Conservation (phyloP, 1,140 invertebrate genomes). For the Paralvinella palmiformis region DNA sequence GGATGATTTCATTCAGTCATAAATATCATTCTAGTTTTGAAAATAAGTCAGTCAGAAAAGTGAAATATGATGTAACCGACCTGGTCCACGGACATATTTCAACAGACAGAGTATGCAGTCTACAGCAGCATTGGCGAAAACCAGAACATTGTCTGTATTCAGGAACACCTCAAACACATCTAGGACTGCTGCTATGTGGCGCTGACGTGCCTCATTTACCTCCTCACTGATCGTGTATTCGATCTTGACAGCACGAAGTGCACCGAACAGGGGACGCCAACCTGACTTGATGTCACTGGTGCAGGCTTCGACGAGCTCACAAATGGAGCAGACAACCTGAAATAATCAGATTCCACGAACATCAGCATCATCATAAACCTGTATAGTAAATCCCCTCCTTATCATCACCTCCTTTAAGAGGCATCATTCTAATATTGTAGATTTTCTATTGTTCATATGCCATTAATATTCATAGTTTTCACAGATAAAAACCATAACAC, state of each 20-base stretch:
- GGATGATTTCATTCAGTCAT: no score
- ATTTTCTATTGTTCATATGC: no score
- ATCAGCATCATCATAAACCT: neutral
- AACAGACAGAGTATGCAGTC: constrained; percentile 87
- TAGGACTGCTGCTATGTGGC: constrained; percentile 65
- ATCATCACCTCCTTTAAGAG: no score
- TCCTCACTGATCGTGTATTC: constrained; percentile 49
- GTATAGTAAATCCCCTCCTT: no score
- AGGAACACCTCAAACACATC: constrained; percentile 91
- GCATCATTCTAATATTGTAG: no score
- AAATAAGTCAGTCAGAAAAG: no score
- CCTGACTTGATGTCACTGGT: constrained; percentile 85
- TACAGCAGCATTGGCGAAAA: constrained; percentile 87
- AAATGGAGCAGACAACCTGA: constrained; percentile 88
- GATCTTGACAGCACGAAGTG: constrained; percentile 68
- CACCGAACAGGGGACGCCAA: constrained; percentile 87
- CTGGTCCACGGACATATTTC: constrained; percentile 58
- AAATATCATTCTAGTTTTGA: no score
- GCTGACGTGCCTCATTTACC: constrained; percentile 47
- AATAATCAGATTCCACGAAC: neutral
- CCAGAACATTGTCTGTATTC: constrained; percentile 81
- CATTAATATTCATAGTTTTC: no score
- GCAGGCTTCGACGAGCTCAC: constrained; percentile 90
- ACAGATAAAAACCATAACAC: no score
- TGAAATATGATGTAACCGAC: no score